Evolutionary conservation across 2,888 invertebrate genomes (phyloP).

Genomic region (Drosophila antonietae): DNA sequence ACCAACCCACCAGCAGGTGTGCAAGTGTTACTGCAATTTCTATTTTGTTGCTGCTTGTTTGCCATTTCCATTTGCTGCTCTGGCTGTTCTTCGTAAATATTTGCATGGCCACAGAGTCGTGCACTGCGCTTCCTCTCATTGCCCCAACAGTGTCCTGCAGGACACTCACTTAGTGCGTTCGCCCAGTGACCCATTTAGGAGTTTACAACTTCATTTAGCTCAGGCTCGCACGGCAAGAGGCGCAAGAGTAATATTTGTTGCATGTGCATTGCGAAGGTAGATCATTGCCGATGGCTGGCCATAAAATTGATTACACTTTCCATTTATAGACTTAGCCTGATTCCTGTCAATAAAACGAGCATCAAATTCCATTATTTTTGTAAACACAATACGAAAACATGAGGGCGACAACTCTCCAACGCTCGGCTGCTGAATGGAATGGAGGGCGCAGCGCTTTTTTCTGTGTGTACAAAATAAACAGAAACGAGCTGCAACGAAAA

Average conservation of each 20-base stretch:
- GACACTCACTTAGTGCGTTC: constrained; percentile 11
- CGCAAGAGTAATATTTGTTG: constrained; percentile 52
- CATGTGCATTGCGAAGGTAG: neutral
- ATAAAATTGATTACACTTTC: constrained; percentile 23
- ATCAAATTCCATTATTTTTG: constrained; percentile 73
- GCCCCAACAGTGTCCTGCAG: neutral
- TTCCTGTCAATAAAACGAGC: constrained; percentile 64
- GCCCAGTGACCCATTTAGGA: constrained; percentile 23
- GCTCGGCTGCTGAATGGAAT: neutral
- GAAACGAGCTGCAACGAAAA: constrained; percentile 76
- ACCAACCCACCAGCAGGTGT: constrained; percentile 9
- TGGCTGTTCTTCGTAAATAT: constrained; percentile 26
- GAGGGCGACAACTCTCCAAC: constrained; percentile 26
- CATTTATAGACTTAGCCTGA: constrained; percentile 16
- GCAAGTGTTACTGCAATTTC: constrained; percentile 33
- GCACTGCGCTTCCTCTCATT: constrained; percentile 9
- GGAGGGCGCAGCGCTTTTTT: constrained; percentile 42
- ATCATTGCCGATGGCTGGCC: constrained; percentile 6
- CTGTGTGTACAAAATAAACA: constrained; percentile 66
- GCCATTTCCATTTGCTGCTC: constrained; percentile 40
- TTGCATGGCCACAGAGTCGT: constrained; percentile 17
- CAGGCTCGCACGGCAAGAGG: constrained; percentile 12
- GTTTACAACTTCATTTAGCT: constrained; percentile 21
- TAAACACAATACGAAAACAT: constrained; percentile 49
- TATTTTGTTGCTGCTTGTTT: constrained; percentile 38